Conservation (phyloP, 53 echinoderm and acorn worm species). For the Actinopyga echinites region DNA sequence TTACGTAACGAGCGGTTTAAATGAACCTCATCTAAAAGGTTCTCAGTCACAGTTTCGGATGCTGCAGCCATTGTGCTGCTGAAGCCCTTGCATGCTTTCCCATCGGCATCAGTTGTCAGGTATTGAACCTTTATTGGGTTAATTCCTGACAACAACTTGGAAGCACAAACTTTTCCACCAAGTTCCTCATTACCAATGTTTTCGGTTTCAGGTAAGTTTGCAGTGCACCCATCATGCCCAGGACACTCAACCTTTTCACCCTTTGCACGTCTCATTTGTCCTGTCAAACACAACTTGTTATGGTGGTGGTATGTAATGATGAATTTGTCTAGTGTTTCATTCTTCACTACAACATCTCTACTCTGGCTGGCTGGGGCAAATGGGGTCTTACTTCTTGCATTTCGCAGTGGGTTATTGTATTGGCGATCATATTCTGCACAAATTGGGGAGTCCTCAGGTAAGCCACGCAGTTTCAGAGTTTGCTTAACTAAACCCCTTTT, state of each 20-base stretch:
- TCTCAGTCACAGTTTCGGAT: too few relatives aligned
- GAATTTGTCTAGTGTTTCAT: constrained; percentile 23
- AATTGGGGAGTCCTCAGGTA: neutral
- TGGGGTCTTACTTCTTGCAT: too few relatives aligned
- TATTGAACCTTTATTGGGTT: constrained; percentile 17
- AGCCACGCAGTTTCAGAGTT: constrained; percentile 26
- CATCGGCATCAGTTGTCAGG: constrained; percentile 17
- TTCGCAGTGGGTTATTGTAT: constrained; percentile 21
- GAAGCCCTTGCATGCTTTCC: too few relatives aligned
- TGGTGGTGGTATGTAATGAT: constrained; percentile 20
- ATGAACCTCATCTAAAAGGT: too few relatives aligned
- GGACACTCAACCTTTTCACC: too few relatives aligned
- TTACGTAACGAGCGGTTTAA: neutral
- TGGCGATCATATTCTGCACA: too few relatives aligned
- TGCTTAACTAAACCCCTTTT: constrained; percentile 27
- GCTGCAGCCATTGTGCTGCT: too few relatives aligned
- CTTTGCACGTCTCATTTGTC: neutral
- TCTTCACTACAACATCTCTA: constrained; percentile 41
- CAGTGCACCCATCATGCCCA: constrained; percentile 19
- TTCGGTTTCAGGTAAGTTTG: neutral
- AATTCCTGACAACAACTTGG: neutral
- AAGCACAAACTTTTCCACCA: constrained; percentile 34
- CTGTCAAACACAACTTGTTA: too few relatives aligned
- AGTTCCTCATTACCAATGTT: constrained; percentile 4
- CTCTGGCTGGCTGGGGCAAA: too few relatives aligned